These are phyloP conservation scores for Aleiodes leptofemur DNA, from an alignment of 2,888 invertebrate genomes.

Conservation along the genomic window DNA sequence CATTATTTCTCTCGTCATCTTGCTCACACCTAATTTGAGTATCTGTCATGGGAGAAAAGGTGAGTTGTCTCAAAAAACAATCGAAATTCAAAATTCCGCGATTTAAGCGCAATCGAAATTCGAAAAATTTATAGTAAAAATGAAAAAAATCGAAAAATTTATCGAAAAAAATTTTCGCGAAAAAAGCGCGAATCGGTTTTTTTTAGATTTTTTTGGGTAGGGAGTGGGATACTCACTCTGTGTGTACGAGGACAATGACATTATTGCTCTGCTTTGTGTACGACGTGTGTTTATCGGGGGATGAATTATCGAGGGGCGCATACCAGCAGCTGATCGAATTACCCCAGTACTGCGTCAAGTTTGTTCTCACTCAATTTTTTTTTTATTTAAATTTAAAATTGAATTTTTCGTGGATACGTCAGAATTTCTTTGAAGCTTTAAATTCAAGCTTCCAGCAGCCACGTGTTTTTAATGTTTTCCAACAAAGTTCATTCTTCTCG, in stretches of 20 bases:
- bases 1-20: constrained; percentile 64
- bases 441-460: background rate
- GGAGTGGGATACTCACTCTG: constrained; percentile 1
- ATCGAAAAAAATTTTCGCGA: no score
- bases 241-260: constrained; percentile 37
- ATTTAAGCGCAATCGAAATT: no score
- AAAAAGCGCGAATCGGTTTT: background rate
- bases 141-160: no score
- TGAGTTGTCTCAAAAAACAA: constrained; percentile 53
- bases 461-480: background rate
- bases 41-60: constrained; percentile 67
- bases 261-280: constrained; percentile 33
- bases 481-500: no score
- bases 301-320: constrained; percentile 42
- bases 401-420: background rate
- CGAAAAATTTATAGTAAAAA: no score
- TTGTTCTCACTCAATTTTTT: background rate
- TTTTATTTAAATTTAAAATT: background rate
- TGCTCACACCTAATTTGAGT: constrained; percentile 62
- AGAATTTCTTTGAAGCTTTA: background rate
- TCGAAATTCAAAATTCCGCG: no score
- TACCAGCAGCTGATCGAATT: constrained; percentile 45
- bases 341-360: constrained; percentile 14
- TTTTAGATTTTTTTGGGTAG: background rate
- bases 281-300: constrained; percentile 43